Percentiles rank a stretch among this genome's conserved stretches.
These are phyloP conservation scores for Oophaga pumilio DNA, from an alignment of 2,113 vertebrate genomes.

Conservation along the genomic window DNA sequence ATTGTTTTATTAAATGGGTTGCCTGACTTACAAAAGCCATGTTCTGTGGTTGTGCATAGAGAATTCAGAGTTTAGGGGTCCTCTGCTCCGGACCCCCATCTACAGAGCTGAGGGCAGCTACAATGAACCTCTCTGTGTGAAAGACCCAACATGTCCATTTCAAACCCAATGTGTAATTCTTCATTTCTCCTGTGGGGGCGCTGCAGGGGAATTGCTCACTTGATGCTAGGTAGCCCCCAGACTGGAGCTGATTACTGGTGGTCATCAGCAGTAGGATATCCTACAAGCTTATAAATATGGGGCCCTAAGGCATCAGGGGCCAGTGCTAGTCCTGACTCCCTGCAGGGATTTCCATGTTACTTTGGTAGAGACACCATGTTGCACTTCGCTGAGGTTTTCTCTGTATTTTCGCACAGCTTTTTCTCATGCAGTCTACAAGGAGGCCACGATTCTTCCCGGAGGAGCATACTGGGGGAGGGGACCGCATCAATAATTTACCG, in stretches of 20 bases:
- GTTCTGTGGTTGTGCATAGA: no score
- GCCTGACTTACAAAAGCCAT: no score
- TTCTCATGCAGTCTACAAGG: not conserved
- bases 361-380: not conserved
- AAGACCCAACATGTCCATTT: not conserved
- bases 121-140: not conserved
- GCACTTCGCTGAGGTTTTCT: not conserved
- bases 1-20: no score
- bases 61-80: no score
- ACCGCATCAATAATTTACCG: not conserved
- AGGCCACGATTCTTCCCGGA: not conserved
- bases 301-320: not conserved
- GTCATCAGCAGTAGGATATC: not conserved
- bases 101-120: not conserved
- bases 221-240: not conserved
- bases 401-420: not conserved
- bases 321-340: not conserved
- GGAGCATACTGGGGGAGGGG: not conserved
- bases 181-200: not conserved
- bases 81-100: no score
- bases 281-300: not conserved
- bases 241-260: not conserved
- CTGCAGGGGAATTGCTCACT: not conserved
- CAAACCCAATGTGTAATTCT: not conserved
- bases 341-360: not conserved